phyloP scores from a whole-genome alignment of 2,888 invertebrate genomes.

The Pasiphila rectangulata region DNA sequence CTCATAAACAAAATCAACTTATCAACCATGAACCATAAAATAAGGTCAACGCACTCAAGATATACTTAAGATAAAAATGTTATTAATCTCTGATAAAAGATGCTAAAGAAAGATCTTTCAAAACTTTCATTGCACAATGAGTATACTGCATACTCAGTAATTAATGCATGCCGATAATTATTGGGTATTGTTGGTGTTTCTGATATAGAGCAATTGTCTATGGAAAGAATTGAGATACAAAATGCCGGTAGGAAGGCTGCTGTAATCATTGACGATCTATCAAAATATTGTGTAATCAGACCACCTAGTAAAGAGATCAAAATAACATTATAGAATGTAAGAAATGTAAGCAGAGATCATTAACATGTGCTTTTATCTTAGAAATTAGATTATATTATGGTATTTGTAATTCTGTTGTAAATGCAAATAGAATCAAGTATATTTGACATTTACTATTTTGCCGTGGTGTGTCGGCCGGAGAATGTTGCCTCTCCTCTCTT shows the following conservation, averaged over 20 bases:
- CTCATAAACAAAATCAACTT: conserved; percentile 11
- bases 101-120: conserved; percentile 7
- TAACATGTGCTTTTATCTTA: too few relatives aligned
- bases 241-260: conserved; percentile 9
- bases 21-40: conserved; percentile 9
- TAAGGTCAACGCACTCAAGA: conserved; percentile 15
- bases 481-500: too few relatives aligned
- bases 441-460: too few relatives aligned
- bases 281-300: conserved; percentile 6
- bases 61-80: conserved; percentile 12
- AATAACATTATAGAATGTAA: too few relatives aligned
- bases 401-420: too few relatives aligned
- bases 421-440: too few relatives aligned
- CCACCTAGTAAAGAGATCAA: background rate
- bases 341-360: too few relatives aligned
- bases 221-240: conserved; percentile 10
- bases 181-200: conserved; percentile 14
- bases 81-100: conserved; percentile 22
- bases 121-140: conserved; percentile 12
- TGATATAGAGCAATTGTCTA: conserved; percentile 15
- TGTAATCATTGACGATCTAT: conserved; percentile 7
- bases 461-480: too few relatives aligned
- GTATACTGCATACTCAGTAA: conserved; percentile 6
- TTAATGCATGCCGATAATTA: conserved; percentile 26
- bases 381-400: too few relatives aligned